Conservation (phyloP, 1,140 invertebrate species). For the Macrobrachium nipponense region DNA sequence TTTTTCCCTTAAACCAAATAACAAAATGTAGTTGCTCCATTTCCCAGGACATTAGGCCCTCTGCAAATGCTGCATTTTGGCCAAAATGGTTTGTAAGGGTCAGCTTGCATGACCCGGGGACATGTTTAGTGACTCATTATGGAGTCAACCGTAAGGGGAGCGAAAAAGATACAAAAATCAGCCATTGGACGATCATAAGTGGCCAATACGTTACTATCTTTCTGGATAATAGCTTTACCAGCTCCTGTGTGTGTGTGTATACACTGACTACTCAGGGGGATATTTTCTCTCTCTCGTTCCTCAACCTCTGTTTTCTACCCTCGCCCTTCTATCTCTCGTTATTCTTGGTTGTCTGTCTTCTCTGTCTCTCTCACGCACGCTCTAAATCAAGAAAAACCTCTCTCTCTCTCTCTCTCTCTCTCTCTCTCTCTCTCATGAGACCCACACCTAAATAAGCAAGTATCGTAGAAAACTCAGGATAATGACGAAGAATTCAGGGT, state of each 20-base stretch:
- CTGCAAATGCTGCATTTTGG: too few species aligned
- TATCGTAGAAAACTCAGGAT: background rate
- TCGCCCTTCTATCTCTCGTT: background rate
- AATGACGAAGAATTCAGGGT: background rate
- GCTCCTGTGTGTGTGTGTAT: too few species aligned
- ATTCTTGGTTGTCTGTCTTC: background rate
- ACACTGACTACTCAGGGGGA: background rate
- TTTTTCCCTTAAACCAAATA: too few species aligned
- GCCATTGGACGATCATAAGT: background rate
- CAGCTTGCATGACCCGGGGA: too few species aligned
- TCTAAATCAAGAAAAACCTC: too few species aligned
- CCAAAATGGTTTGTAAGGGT: too few species aligned
- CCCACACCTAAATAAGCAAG: too few species aligned
- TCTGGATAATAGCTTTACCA: background rate
- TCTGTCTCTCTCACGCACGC: background rate
- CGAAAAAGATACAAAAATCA: constrained; percentile 1
- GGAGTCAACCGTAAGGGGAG: background rate
- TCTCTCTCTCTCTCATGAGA: background rate
- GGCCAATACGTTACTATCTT: background rate
- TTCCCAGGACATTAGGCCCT: too few species aligned
- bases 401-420: background rate
- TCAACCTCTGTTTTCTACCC: background rate
- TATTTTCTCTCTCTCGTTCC: background rate
- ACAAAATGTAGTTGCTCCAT: too few species aligned
- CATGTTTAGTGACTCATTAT: background rate